Conservation (phyloP, 2,113 vertebrate genomes). For the Zosterops hypoxanthus region DNA sequence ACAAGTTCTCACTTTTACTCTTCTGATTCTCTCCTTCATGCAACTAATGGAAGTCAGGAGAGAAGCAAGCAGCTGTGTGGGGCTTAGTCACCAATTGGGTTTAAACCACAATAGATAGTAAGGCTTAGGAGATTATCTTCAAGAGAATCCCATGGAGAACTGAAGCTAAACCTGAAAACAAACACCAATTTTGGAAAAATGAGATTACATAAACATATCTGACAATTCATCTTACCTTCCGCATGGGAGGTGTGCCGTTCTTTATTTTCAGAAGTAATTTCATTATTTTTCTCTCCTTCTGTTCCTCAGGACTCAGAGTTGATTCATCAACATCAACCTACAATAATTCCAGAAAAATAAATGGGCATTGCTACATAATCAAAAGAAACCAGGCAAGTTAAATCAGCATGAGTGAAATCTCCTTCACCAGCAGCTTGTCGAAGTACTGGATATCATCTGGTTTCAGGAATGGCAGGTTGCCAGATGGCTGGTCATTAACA, state of each 20-base stretch:
- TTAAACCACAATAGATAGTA: not conserved
- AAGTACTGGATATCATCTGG: slow-evolving; percentile 99
- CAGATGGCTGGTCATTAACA: slow-evolving; percentile 96
- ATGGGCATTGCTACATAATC: not conserved
- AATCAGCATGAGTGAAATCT: not conserved
- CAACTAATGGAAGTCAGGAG: fast-evolving
- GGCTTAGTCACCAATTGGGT: not conserved
- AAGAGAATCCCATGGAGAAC: not conserved
- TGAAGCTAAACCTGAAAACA: not conserved
- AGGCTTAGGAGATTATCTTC: not conserved
- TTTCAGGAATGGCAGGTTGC: slow-evolving; percentile 97
- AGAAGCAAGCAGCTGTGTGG: not conserved
- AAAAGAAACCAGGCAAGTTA: not conserved
- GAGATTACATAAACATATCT: fast-evolving
- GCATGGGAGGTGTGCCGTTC: slow-evolving; percentile 98
- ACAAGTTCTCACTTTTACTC: not conserved
- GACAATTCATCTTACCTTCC: slow-evolving; percentile 81
- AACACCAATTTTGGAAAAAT: not conserved
- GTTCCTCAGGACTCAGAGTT: slow-evolving; percentile 96
- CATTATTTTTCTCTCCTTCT: slow-evolving; percentile 99
- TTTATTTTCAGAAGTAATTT: slow-evolving; percentile 98
- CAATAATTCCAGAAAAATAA: not conserved
- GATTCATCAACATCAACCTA: slow-evolving; percentile 99
- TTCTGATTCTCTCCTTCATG: not conserved
- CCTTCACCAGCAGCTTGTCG: slow-evolving; percentile 92